phyloP scores from a whole-genome alignment of 2,797 vertebrate species.

The Molothrus aeneus region DNA sequence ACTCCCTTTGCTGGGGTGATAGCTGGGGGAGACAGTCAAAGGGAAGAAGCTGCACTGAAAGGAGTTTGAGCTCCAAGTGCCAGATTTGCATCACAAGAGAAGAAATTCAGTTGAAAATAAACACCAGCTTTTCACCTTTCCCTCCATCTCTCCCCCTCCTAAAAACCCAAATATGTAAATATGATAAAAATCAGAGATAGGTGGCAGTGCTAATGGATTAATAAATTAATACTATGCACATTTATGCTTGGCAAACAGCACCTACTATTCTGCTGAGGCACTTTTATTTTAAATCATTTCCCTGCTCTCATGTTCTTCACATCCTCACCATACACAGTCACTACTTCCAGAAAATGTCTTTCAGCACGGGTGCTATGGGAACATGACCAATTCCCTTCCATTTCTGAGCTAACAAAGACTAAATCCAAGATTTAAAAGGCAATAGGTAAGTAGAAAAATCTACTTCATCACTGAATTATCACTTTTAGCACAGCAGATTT shows the following conservation, averaged over 20 bases:
- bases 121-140: background rate
- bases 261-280: background rate
- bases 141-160: background rate
- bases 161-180: background rate
- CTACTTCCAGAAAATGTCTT: slow-evolving; percentile 17
- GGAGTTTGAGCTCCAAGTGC: background rate
- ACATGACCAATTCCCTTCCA: background rate
- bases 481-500: slow-evolving; percentile 2
- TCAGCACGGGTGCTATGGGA: slow-evolving; percentile 16
- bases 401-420: slow-evolving; percentile 7
- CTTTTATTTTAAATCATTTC: slow-evolving; percentile 22
- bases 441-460: slow-evolving; percentile 18
- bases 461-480: background rate
- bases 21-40: background rate
- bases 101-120: background rate
- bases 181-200: background rate
- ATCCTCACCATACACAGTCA: slow-evolving; percentile 14
- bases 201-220: background rate
- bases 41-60: background rate
- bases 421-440: slow-evolving; percentile 3
- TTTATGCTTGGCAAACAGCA: background rate
- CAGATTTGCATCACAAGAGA: background rate
- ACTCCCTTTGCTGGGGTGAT: background rate
- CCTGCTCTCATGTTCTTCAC: background rate
- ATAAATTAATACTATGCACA: background rate